These are phyloP conservation scores for Ormyrus pomaceus DNA, from an alignment of 2,888 invertebrate species.

Conservation along the genomic window DNA sequence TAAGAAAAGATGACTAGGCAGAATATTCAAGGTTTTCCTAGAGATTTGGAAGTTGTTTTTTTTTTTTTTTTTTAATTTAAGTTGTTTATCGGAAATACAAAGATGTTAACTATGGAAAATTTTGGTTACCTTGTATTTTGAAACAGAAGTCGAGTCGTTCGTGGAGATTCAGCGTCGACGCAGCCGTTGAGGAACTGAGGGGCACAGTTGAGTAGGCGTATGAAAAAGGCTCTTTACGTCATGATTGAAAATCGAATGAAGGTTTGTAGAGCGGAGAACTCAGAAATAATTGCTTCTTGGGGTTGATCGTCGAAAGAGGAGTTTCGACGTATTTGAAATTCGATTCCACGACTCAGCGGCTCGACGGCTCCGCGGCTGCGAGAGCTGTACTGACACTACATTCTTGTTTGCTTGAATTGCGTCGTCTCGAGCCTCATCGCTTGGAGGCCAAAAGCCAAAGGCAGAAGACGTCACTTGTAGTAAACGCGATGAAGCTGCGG, in stretches of 20 bases:
- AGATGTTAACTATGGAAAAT: background rate
- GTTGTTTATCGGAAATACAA: too few relatives aligned
- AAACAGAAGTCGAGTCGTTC: too few relatives aligned
- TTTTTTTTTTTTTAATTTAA: too few relatives aligned
- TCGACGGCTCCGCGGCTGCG: slow-evolving; percentile 9
- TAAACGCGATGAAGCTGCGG: too few relatives aligned
- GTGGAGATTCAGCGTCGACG: background rate
- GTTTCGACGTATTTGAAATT: too few relatives aligned
- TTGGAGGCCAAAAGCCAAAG: too few relatives aligned
- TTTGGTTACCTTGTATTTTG: slow-evolving; percentile 12
- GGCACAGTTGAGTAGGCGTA: background rate
- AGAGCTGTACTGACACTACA: slow-evolving; percentile 8
- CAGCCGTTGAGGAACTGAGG: background rate
- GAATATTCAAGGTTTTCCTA: slow-evolving; percentile 2
- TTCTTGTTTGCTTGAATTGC: slow-evolving; percentile 3
- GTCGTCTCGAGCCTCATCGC: background rate
- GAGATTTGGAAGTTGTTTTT: background rate
- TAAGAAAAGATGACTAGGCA: slow-evolving; percentile 27
- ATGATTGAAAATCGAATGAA: background rate
- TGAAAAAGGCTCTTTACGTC: slow-evolving; percentile 6
- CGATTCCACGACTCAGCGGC: background rate
- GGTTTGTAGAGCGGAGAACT: too few relatives aligned
- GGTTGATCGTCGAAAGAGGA: too few relatives aligned
- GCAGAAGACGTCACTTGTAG: too few relatives aligned
- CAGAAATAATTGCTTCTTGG: too few relatives aligned